These are phyloP conservation scores for Ancistrus triradiatus DNA, from an alignment of 2,113 vertebrate species.

Conservation along the genomic window DNA sequence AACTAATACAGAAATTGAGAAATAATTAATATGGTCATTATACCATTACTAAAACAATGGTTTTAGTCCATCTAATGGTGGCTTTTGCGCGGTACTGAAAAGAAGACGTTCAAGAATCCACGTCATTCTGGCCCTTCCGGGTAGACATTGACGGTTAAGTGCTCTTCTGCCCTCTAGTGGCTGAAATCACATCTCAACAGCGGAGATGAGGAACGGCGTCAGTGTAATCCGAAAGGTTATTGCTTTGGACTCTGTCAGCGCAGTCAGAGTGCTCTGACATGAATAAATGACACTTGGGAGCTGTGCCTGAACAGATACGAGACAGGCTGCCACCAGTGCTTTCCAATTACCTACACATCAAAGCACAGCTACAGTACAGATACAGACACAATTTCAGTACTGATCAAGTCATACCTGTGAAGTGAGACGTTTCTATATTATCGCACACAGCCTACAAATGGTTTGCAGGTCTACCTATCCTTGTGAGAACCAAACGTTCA, in stretches of 20 bases:
- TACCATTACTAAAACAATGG: too few relatives aligned
- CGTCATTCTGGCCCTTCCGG: too few relatives aligned
- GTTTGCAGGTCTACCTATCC: too few relatives aligned
- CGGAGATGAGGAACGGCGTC: constrained; percentile 9
- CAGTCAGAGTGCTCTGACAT: constrained; percentile 40
- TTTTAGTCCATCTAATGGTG: too few relatives aligned
- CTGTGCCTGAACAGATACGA: constrained; percentile 40
- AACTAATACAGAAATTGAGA: not conserved
- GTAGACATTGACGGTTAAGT: not conserved
- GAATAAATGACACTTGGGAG: constrained; percentile 49
- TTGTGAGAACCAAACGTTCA: too few relatives aligned
- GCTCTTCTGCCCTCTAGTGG: constrained; percentile 59
- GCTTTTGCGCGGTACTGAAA: too few relatives aligned
- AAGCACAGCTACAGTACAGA: constrained; percentile 28
- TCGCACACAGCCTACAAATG: constrained; percentile 10
- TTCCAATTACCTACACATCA: constrained; percentile 47
- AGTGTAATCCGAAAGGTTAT: constrained; percentile 48
- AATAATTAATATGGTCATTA: not conserved
- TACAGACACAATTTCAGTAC: constrained; percentile 49
- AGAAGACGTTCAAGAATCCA: too few relatives aligned
- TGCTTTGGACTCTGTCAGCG: constrained; percentile 49
- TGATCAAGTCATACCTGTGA: constrained; percentile 45
- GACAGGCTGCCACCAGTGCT: constrained; percentile 11
- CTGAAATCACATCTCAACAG: not conserved
- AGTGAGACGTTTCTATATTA: constrained; percentile 3